A percentile compares a stretch with the other conserved stretches of the same genome.
Evolutionary conservation across 2,888 invertebrate genomes (phyloP).

Genomic region (Tanytarsus gracilentus): DNA sequence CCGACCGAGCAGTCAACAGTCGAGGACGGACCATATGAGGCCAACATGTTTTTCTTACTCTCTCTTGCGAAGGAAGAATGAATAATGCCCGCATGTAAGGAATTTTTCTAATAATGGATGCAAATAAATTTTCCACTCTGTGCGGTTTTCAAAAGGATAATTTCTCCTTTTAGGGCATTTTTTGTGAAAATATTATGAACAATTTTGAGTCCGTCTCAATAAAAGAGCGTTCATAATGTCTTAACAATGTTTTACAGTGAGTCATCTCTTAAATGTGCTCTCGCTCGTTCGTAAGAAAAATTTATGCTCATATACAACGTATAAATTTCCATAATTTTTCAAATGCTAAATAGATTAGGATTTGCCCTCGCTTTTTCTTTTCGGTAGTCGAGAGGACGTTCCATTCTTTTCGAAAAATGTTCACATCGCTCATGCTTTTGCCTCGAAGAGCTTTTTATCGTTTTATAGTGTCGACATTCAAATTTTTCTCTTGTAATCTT

Average conservation of each 20-base stretch:
- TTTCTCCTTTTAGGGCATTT: no score
- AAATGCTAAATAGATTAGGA: slow-evolving; percentile 27
- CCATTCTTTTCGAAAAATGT: no score
- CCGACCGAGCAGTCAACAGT: slow-evolving; percentile 13
- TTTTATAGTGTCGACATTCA: slow-evolving; percentile 13
- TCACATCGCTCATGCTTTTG: background rate
- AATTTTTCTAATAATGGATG: slow-evolving; percentile 13
- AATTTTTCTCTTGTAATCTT: slow-evolving; percentile 17
- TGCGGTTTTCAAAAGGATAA: no score
- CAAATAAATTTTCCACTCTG: slow-evolving; percentile 22
- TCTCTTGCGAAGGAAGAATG: no score
- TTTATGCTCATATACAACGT: slow-evolving; percentile 25
- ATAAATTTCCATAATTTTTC: slow-evolving; percentile 29
- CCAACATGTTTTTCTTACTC: background rate
- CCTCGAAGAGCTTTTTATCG: slow-evolving; percentile 17
- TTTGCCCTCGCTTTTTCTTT: background rate
- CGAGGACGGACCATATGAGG: background rate
- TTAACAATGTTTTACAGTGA: no score
- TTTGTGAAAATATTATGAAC: no score
- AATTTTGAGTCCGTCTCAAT: no score
- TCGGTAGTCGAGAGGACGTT: background rate
- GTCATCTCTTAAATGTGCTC: no score
- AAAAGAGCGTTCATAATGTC: no score
- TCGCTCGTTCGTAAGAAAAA: background rate
- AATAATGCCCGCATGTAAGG: slow-evolving; percentile 13